These are phyloP conservation scores for Cosmia trapezina DNA, from an alignment of 2,888 invertebrate species.

Conservation along the genomic window DNA sequence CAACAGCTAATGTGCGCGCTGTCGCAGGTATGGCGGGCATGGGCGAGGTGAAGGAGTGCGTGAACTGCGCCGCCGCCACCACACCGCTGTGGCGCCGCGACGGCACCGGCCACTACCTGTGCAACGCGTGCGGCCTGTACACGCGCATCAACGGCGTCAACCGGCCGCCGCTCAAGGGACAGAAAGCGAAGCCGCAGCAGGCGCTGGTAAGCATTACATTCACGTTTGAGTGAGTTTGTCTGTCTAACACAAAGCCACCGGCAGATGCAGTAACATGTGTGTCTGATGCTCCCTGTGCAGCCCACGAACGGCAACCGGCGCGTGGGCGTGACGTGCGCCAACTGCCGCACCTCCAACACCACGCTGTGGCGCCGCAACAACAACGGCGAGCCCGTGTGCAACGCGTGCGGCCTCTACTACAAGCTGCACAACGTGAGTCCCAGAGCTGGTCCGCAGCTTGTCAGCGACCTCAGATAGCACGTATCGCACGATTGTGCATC, in stretches of 20 bases:
- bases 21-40: slow-evolving; percentile 83
- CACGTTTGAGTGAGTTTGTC: not conserved
- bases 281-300: slow-evolving; percentile 65
- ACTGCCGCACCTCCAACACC: slow-evolving; percentile 97
- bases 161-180: slow-evolving; percentile 93
- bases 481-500: slow-evolving; percentile 71
- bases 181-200: slow-evolving; percentile 92
- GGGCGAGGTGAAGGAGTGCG: slow-evolving; percentile 95
- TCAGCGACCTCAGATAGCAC: slow-evolving; percentile 43
- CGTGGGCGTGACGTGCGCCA: slow-evolving; percentile 97
- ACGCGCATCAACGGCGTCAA: slow-evolving; percentile 93
- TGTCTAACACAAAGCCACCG: not conserved
- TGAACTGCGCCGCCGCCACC: slow-evolving; percentile 97
- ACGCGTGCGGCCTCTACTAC: slow-evolving; percentile 99
- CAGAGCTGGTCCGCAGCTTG: too few relatives aligned
- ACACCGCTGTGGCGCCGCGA: slow-evolving; percentile 99
- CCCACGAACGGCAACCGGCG: slow-evolving; percentile 91
- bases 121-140: slow-evolving; percentile 99
- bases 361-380: slow-evolving; percentile 99
- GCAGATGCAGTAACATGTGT: slow-evolving; percentile 21
- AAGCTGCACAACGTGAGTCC: slow-evolving; percentile 94
- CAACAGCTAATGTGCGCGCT: slow-evolving; percentile 6
- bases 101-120: slow-evolving; percentile 99
- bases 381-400: slow-evolving; percentile 99
- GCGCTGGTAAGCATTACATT: slow-evolving; percentile 79